Base-by-base conservation (phyloP, 2,797 vertebrate species). In the Protosalanx chinensis region DNA sequence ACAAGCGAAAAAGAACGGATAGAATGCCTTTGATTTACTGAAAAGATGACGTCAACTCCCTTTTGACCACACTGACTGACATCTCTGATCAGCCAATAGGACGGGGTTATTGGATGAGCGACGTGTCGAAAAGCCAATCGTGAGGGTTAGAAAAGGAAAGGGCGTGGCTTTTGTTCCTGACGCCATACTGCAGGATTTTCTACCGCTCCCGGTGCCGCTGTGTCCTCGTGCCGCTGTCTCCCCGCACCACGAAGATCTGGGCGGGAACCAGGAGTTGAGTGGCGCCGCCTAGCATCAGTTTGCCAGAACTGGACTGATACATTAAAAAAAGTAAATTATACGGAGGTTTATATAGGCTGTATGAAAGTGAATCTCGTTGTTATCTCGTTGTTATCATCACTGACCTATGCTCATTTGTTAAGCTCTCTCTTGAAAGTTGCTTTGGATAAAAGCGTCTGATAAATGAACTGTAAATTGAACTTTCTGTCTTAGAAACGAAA, bases 131-230 rank as follows among this genome's bases (percentile, higher is more conserved):
- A 1, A 77, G 65, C 92, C 92, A 92, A 92, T 93, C 0, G 37
- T 5, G 3, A 72, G 0, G 0, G 41, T 23, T 41, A 16, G 0
- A 15, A 60, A 6, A 66, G 5, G 20, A 33, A 46, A 66, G 37
- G 10, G 37, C 64, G 64, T 71, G 74, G 79, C 74, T 57, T 23
- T 61, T 16, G 23, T 6, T 1, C 72, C 88, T 94, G 93, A 94
- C 93, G 93, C 87, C 86, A 91, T 89, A 92, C 90, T 94, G 93
- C 93, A 93, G 93, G 92, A 92, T 89, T 88, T 91, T 90, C 86
- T 79, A 84, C 85, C 75, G 79, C 83, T 86, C 87, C 81, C 82
- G 72, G 78, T 82, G 78, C 85, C 81, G 77, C 86, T 78, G 83
- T 27, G 23, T 27, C 23, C 23, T 27, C 23, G 23, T 27, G 23